Evolutionary conservation across 2,113 vertebrate genomes (phyloP).

Genomic region (Cottus gobio): DNA sequence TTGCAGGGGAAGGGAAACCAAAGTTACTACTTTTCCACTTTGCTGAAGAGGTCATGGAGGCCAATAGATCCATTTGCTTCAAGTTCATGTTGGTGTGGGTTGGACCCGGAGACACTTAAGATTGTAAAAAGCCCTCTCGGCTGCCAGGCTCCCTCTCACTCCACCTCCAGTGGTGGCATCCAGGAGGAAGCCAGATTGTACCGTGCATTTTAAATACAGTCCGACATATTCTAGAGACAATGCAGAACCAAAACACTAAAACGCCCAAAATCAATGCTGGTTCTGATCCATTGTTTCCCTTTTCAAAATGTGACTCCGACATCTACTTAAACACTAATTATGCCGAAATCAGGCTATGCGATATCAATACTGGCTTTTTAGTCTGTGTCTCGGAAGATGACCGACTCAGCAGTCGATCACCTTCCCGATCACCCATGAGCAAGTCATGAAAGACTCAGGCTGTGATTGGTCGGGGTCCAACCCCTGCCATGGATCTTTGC

Average conservation of each 20-base stretch:
- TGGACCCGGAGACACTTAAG: background rate
- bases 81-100: constrained; percentile 13
- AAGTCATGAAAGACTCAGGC: background rate
- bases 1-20: background rate
- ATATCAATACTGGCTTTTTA: background rate
- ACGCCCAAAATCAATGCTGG: background rate
- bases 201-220: background rate
- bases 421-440: background rate
- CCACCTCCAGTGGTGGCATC: background rate
- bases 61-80: constrained; percentile 35
- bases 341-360: background rate
- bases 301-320: background rate
- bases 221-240: background rate
- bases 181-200: constrained; percentile 1
- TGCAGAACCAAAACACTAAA: background rate
- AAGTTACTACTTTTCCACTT: constrained; percentile 7
- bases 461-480: background rate
- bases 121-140: background rate
- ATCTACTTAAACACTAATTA: background rate
- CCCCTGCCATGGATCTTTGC: background rate
- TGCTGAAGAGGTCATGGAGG: constrained; percentile 32
- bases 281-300: background rate
- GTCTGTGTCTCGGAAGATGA: background rate
- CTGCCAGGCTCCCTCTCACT: background rate
- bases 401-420: background rate